Conservation (phyloP, 2,888 invertebrate species). For the Rutpela maculata region DNA sequence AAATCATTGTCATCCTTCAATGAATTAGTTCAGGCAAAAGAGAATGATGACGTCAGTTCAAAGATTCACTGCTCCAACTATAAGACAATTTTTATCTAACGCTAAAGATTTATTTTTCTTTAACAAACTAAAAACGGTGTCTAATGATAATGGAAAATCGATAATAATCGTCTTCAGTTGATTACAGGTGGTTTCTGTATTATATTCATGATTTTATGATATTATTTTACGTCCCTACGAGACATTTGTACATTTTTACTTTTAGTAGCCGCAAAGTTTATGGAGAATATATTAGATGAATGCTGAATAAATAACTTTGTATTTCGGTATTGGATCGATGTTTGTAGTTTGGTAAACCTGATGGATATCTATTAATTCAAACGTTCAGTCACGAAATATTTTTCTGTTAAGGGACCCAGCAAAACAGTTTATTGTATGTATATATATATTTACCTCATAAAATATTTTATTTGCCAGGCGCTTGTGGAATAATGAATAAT, state of each 20-base stretch:
- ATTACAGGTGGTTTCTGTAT: too few relatives aligned
- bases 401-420: background rate
- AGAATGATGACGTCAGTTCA: too few relatives aligned
- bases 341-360: background rate
- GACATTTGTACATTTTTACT: background rate
- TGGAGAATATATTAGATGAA: background rate
- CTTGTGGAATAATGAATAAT: background rate
- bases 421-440: background rate
- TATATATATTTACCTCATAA: background rate
- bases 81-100: too few relatives aligned
- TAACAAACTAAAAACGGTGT: too few relatives aligned
- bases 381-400: background rate
- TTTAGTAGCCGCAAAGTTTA: background rate
- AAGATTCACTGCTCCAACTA: too few relatives aligned
- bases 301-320: background rate
- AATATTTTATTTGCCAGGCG: background rate
- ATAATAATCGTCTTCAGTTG: too few relatives aligned
- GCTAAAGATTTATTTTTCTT: too few relatives aligned
- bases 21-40: too few relatives aligned
- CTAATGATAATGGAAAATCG: too few relatives aligned
- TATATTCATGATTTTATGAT: too few relatives aligned
- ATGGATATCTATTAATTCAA: constrained; percentile 1
- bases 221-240: too few relatives aligned
- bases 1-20: too few relatives aligned
- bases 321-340: background rate